Base-by-base conservation (phyloP, 2,113 vertebrate species). In the Pogona vitticeps region DNA sequence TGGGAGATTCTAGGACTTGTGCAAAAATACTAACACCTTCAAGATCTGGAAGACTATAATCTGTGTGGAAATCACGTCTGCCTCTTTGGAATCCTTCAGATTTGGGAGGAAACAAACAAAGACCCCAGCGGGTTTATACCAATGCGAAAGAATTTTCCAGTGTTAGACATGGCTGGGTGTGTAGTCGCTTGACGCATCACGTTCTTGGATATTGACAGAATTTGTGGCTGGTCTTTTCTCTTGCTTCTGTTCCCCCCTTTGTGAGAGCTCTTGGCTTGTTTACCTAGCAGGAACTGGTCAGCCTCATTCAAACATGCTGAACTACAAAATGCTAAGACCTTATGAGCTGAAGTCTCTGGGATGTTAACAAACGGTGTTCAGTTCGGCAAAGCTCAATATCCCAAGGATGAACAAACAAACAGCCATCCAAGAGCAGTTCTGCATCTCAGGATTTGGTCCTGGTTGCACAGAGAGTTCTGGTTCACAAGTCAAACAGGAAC, bases 191-290 rank as follows among this genome's bases (percentile, higher is more conserved):
- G 13, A 28, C 26, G 8, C 33, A 38, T 15, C n/a, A 33, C n/a
- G 18, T 31, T 17, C 13, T 18, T n/a, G 5, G n/a, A 33, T 17
- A 71, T 71, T 71, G 3, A 3, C 12, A 15, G 15, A 28, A 3
- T 65, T 42, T 12, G 56, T 20, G 79, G 59, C 75, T 89, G 90
- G 90, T 75, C 14, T 46, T 2, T 68, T 91, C 83, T 70, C 87
- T 82, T 87, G 88, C 79, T 80, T 59, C 4, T 87, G 86, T 59
- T 85, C 14, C n/a, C n/a, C n/a, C n/a, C 0, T 59, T 58, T 85
- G 58, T 58, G 61, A 42, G n/a, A n/a, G n/a, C n/a, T n/a, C n/a
- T n/a, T n/a, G n/a, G 68, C 14, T 17, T 10, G 17, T 31, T 31
- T 36, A 20, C 79, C 61, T 67, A 61, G 17, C 26, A 81, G 79